Conservation (phyloP, 2,113 vertebrate species). For the Lipophrys pholis region DNA sequence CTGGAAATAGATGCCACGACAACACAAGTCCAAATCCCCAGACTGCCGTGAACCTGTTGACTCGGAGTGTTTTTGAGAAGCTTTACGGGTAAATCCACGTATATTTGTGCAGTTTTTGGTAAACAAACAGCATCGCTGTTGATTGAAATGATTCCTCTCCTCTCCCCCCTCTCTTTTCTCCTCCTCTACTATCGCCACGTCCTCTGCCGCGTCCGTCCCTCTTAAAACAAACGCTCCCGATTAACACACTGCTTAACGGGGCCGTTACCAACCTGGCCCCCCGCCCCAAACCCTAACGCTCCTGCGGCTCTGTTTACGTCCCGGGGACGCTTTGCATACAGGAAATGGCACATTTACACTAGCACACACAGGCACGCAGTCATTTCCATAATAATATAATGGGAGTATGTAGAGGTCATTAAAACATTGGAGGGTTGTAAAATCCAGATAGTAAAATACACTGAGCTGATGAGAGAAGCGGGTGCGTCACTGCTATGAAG, state of each 20-base stretch:
- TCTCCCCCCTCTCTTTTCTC: not conserved
- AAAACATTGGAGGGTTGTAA: constrained; percentile 60
- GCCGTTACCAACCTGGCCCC: constrained; percentile 74
- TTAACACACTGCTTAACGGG: constrained; percentile 65
- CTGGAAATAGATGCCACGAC: not conserved
- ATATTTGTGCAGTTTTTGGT: too few species aligned
- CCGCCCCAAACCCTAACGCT: constrained; percentile 16
- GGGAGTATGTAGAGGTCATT: constrained; percentile 43
- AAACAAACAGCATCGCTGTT: not conserved
- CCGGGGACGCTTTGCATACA: constrained; percentile 19
- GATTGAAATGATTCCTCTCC: constrained; percentile 2
- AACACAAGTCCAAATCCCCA: constrained; percentile 6
- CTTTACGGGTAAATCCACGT: too few species aligned
- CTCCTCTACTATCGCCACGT: not conserved
- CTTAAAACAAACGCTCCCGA: constrained; percentile 65
- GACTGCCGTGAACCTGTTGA: not conserved
- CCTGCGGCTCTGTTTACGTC: constrained; percentile 17
- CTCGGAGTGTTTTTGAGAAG: too few species aligned
- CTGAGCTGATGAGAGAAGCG: constrained; percentile 24
- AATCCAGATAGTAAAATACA: constrained; percentile 44
- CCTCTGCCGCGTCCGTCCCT: constrained; percentile 26
- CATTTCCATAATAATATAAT: constrained; percentile 65
- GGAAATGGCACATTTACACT: constrained; percentile 62
- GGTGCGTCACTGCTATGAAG: constrained; percentile 19
- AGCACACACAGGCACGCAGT: not conserved